These are phyloP conservation scores for Colossoma macropomum DNA, from an alignment of 2,113 vertebrate genomes.

Conservation along the genomic window DNA sequence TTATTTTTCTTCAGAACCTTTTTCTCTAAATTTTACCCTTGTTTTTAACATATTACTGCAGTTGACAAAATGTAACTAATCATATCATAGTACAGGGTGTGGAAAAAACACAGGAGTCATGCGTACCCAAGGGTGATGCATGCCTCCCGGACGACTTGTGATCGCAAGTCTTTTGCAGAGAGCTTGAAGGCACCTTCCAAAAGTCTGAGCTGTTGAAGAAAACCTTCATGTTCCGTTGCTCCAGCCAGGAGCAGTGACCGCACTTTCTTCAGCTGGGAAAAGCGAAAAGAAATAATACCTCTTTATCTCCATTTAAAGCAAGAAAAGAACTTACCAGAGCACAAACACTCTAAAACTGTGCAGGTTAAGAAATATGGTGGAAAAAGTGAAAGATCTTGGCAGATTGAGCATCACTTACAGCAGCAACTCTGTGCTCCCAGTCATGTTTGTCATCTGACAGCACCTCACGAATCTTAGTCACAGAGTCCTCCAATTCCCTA, in stretches of 20 bases:
- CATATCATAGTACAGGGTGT: neutral
- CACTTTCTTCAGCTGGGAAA: constrained; percentile 90
- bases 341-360: neutral
- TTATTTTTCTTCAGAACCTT: neutral
- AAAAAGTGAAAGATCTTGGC: neutral
- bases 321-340: neutral
- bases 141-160: constrained; percentile 96
- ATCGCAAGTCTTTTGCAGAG: constrained; percentile 95
- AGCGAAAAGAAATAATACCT: neutral
- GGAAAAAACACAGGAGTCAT: neutral
- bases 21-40: neutral
- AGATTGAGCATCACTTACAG: constrained; percentile 76
- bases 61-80: neutral
- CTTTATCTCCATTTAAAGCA: neutral
- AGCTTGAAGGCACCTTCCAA: constrained; percentile 92
- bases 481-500: constrained; percentile 93
- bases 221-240: constrained; percentile 90
- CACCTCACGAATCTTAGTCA: constrained; percentile 93
- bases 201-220: constrained; percentile 93
- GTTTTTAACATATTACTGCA: neutral
- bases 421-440: constrained; percentile 94
- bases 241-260: constrained; percentile 92
- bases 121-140: constrained; percentile 94
- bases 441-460: constrained; percentile 97
- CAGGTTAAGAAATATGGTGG: neutral